These are phyloP conservation scores for Hoplostethus atlanticus DNA, from an alignment of 2,797 vertebrate genomes.

Conservation along the genomic window DNA sequence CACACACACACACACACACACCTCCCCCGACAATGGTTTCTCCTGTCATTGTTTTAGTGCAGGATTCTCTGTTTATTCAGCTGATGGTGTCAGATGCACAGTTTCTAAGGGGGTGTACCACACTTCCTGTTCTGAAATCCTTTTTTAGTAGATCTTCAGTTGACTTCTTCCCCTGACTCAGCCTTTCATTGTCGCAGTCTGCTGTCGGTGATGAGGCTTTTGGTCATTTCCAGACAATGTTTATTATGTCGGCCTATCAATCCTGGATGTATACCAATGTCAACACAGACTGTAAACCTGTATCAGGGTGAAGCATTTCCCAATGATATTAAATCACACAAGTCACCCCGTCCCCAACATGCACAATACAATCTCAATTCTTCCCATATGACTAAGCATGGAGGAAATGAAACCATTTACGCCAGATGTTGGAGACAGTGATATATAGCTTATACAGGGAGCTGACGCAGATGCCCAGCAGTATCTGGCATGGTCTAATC, in stretches of 20 bases:
- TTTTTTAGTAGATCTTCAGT: background rate
- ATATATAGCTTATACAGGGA: constrained; percentile 38
- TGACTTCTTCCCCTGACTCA: background rate
- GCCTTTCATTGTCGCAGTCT: background rate
- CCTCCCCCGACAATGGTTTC: background rate
- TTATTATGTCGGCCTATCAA: constrained; percentile 3
- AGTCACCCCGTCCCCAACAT: constrained; percentile 26
- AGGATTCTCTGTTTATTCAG: too few species aligned
- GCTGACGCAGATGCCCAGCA: background rate
- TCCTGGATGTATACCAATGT: background rate
- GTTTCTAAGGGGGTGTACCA: too few species aligned
- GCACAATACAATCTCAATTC: constrained; percentile 39
- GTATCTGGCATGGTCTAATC: constrained; percentile 11
- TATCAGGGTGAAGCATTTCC: constrained; percentile 25
- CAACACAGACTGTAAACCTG: constrained; percentile 20
- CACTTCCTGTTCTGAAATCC: background rate
- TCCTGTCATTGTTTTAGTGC: background rate
- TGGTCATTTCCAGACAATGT: constrained; percentile 16
- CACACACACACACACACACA: background rate
- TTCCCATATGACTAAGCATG: constrained; percentile 10
- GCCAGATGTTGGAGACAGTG: constrained; percentile 37
- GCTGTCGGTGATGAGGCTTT: constrained; percentile 3
- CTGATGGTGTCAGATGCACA: background rate
- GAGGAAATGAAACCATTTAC: constrained; percentile 59
- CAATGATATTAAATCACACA: constrained; percentile 20